A percentile compares a stretch with the other conserved stretches of the same genome.
Evolutionary conservation across 2,113 vertebrate genomes (phyloP).

Genomic region (Lanius ludovicianus): DNA sequence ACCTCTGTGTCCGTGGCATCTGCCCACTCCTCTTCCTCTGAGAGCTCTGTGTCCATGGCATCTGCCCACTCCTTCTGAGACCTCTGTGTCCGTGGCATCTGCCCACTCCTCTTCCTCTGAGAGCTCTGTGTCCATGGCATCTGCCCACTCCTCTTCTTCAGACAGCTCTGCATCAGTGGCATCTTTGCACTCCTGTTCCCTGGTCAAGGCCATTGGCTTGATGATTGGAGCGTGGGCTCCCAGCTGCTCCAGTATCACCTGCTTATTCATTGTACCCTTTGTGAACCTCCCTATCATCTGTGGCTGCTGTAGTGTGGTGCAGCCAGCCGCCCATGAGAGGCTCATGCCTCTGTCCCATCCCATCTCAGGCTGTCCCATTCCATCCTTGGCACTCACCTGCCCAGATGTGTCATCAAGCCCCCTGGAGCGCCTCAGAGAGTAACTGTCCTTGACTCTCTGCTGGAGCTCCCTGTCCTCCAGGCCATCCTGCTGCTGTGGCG

Average conservation of each 20-base stretch:
- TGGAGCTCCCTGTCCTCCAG: neutral
- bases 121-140: neutral
- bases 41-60: neutral
- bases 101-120: neutral
- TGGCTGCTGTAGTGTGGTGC: neutral
- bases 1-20: neutral
- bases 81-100: neutral
- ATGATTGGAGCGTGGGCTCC: neutral
- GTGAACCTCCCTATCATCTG: neutral
- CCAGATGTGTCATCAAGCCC: rapidly evolving
- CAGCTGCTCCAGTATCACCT: neutral
- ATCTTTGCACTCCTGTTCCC: rapidly evolving
- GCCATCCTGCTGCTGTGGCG: neutral
- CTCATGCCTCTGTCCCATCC: neutral
- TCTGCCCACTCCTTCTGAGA: neutral
- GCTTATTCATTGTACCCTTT: neutral
- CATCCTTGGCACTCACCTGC: neutral
- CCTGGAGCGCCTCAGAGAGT: neutral
- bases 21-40: neutral
- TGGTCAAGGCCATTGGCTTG: neutral
- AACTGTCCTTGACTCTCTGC: neutral
- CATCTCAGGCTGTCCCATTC: neutral
- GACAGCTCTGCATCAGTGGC: neutral
- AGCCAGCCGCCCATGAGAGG: neutral
- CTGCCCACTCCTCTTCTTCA: neutral